phyloP scores from a whole-genome alignment of 1,140 invertebrate genomes.

The Drosophila kohkoa region DNA sequence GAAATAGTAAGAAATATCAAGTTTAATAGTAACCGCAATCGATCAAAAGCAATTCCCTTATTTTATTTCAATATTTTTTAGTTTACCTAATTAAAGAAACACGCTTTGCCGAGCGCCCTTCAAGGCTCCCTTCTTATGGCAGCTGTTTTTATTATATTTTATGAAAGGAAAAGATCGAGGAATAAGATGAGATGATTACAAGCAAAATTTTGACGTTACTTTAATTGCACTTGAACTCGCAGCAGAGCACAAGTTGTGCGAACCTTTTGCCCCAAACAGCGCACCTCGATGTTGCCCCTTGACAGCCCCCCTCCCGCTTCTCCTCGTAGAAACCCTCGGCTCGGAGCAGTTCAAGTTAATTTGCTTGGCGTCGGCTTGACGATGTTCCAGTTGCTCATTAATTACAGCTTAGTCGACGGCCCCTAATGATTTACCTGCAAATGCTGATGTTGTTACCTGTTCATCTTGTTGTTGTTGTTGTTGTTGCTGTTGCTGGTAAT shows the following conservation, averaged over 20 bases:
- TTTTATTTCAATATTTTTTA: background rate
- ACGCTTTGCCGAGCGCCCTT: background rate
- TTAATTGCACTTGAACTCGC: conserved; percentile 72
- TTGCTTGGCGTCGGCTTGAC: conserved; percentile 60
- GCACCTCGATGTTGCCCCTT: too few species aligned
- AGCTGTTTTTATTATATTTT: too few species aligned
- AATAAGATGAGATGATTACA: conserved; percentile 54
- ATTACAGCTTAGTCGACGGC: conserved; percentile 69
- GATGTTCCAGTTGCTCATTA: conserved; percentile 77
- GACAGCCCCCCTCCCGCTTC: background rate
- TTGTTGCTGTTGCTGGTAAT: conserved; percentile 22
- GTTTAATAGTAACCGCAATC: too few species aligned
- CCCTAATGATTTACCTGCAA: conserved; percentile 73
- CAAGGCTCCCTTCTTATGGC: background rate
- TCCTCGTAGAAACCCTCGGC: conserved; percentile 11
- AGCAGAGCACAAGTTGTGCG: conserved; percentile 19
- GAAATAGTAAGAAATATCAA: too few species aligned
- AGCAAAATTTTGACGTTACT: conserved; percentile 63
- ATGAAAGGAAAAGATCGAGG: conserved; percentile 31
- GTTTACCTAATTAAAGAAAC: background rate
- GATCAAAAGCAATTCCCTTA: too few species aligned
- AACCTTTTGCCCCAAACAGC: conserved; percentile 1
- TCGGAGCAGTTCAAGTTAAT: conserved; percentile 70
- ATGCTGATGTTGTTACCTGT: conserved; percentile 38
- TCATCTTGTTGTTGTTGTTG: conserved; percentile 23